Evolutionary conservation across 2,888 invertebrate species (phyloP).

Genomic region (Drosophila prostipennis): DNA sequence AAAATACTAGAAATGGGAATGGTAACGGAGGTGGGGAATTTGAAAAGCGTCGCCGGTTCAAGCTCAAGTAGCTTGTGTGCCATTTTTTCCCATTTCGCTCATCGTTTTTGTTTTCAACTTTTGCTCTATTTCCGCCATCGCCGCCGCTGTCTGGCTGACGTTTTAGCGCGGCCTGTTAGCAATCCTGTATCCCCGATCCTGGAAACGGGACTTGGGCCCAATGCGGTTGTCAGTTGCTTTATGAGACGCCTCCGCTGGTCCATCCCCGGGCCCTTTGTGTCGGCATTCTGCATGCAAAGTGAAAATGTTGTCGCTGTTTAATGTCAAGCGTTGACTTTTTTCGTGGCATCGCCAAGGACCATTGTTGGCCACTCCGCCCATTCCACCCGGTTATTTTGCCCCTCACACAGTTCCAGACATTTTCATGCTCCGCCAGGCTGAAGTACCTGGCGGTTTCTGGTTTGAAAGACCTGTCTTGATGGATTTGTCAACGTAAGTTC

Average conservation of each 20-base stretch:
- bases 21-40: conserved; percentile 7
- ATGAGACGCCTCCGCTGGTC: conserved; percentile 57
- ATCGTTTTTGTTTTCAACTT: conserved; percentile 58
- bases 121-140: conserved; percentile 77
- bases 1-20: conserved; percentile 25
- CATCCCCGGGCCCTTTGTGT: conserved; percentile 65
- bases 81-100: conserved; percentile 53
- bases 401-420: conserved; percentile 58
- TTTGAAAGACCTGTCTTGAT: conserved; percentile 64
- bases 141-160: conserved; percentile 64
- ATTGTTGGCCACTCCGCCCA: conserved; percentile 1
- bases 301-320: conserved; percentile 80
- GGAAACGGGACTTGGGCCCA: conserved; percentile 7
- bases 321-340: conserved; percentile 72
- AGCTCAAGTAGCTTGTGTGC: conserved; percentile 77
- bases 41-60: conserved; percentile 48
- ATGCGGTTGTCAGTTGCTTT: conserved; percentile 72
- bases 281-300: conserved; percentile 73
- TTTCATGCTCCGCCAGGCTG: conserved; percentile 35
- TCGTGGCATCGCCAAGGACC: conserved; percentile 14
- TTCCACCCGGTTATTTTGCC: conserved; percentile 2
- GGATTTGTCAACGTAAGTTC: conserved; percentile 73
- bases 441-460: conserved; percentile 53
- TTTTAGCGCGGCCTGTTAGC: conserved; percentile 71
- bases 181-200: background rate